Percentiles rank a stretch among this genome's conserved stretches.
phyloP scores from a whole-genome alignment of 2,113 vertebrate species.

The Dicrurus megarhynchus region DNA sequence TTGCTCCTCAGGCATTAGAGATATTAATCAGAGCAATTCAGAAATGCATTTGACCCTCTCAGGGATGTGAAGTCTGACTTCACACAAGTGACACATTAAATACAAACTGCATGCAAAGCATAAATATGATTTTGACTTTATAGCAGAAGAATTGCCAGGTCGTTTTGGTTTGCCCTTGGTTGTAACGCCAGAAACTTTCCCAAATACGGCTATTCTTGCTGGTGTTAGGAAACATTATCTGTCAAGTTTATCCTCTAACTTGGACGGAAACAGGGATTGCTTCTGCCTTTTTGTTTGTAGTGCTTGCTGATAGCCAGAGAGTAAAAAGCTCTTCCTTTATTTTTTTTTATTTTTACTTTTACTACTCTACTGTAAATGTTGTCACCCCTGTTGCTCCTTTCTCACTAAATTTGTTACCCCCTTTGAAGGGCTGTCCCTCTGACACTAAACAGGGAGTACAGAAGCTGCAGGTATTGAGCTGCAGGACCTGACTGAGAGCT shows the following conservation, averaged over 20 bases:
- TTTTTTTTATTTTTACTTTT: not conserved
- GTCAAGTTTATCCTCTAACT: not conserved
- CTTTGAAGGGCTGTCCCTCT: not conserved
- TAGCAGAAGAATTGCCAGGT: not conserved
- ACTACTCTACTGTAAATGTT: not conserved
- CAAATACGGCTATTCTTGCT: not conserved
- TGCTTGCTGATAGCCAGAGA: not conserved
- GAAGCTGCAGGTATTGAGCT: not conserved
- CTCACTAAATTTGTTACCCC: fast-evolving
- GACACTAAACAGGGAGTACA: fast-evolving
- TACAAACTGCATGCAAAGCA: not conserved
- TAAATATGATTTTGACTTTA: not conserved
- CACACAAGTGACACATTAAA: not conserved
- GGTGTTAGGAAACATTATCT: not conserved
- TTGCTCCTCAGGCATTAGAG: not conserved
- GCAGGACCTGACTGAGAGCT: not conserved
- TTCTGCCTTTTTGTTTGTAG: not conserved
- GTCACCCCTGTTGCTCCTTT: not conserved
- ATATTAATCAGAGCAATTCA: not conserved
- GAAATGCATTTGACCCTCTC: not conserved
- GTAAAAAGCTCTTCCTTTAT: not conserved
- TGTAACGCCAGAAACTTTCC: not conserved
- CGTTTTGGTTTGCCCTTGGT: not conserved
- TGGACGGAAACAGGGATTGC: not conserved
- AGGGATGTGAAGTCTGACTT: not conserved